Percentiles rank a stretch among this genome's conserved stretches.
These are phyloP conservation scores for Thunnus albacares DNA, from an alignment of 2,797 vertebrate species.

Conservation along the genomic window DNA sequence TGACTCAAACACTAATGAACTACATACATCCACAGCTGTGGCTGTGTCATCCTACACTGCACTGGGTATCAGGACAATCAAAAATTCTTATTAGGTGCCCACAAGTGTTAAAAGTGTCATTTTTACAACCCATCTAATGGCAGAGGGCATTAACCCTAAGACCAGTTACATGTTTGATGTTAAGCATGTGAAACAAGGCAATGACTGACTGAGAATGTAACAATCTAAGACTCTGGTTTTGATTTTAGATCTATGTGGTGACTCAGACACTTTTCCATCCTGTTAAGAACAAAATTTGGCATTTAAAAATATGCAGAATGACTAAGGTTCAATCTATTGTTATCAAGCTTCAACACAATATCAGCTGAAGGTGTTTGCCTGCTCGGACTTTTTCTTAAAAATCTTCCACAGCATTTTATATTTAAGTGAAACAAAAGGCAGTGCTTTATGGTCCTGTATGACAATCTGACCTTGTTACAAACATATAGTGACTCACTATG, in stretches of 20 bases:
- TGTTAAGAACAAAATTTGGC: background rate
- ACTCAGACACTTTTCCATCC: background rate
- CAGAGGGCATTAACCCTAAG: no score
- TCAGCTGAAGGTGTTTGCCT: background rate
- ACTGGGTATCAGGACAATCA: background rate
- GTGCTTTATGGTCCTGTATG: background rate
- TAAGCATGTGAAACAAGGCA: no score
- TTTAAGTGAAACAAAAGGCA: background rate
- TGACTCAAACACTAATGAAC: background rate
- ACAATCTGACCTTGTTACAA: background rate
- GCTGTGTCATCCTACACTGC: background rate
- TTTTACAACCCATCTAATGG: background rate
- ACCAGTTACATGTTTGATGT: background rate
- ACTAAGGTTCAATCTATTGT: background rate
- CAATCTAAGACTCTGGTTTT: no score
- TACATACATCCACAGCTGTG: background rate
- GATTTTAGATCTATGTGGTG: background rate
- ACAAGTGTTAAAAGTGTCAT: background rate
- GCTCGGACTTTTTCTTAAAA: background rate
- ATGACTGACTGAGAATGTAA: no score
- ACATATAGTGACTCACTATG: slow-evolving; percentile 89
- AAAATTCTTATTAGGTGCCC: background rate
- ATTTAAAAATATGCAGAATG: background rate
- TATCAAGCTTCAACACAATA: background rate
- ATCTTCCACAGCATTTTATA: background rate